phyloP scores from a whole-genome alignment of 2,113 vertebrate genomes.

The Tyrannus savana region DNA sequence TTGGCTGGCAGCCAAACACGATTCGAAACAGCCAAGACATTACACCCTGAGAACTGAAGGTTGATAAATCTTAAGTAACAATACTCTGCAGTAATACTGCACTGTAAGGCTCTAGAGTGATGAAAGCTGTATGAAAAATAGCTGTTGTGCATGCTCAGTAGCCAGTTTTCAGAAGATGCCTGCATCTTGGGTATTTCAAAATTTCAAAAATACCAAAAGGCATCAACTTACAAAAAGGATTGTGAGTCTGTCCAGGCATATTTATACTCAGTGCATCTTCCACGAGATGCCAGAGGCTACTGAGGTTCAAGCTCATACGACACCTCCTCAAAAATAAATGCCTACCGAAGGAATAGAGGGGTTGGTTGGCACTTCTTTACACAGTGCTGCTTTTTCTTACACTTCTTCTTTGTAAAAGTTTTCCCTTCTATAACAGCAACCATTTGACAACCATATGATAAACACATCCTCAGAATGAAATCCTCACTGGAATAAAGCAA shows the following conservation, averaged over 20 bases:
- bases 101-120: constrained; percentile 50
- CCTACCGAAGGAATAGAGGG: background rate
- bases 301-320: background rate
- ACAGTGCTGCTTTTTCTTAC: background rate
- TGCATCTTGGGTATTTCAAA: constrained; percentile 46
- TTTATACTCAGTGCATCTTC: background rate
- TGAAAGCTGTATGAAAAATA: constrained; percentile 70
- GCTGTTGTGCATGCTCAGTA: constrained; percentile 46
- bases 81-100: constrained; percentile 65
- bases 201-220: constrained; percentile 51
- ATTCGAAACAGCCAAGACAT: constrained; percentile 59
- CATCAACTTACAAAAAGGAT: constrained; percentile 31
- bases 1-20: constrained; percentile 61
- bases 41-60: constrained; percentile 61
- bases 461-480: background rate
- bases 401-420: background rate
- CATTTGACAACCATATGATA: background rate
- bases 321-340: background rate
- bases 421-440: background rate
- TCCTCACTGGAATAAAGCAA: background rate
- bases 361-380: background rate
- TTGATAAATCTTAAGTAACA: constrained; percentile 63
- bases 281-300: background rate
- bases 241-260: background rate
- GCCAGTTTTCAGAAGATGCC: constrained; percentile 27